Percentiles rank a stretch among this genome's conserved stretches.
These are phyloP conservation scores for Rana temporaria DNA, from an alignment of 2,113 vertebrate species.

Conservation along the genomic window DNA sequence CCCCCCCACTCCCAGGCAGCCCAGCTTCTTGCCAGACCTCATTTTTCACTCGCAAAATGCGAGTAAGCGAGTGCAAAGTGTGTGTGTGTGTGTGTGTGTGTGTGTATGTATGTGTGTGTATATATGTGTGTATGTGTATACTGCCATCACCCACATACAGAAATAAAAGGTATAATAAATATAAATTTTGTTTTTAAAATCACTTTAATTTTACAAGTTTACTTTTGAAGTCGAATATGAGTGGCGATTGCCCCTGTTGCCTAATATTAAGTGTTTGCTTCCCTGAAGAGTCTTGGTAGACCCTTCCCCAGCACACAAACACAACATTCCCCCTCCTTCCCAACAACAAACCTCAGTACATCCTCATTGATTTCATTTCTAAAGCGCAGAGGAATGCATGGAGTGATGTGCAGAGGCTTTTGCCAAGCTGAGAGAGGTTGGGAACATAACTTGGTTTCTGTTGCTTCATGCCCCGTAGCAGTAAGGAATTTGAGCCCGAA, in stretches of 20 bases:
- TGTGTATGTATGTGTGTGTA: too few species aligned
- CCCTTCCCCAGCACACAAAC: conserved; percentile 16
- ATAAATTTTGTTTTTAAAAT: too few species aligned
- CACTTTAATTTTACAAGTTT: too few species aligned
- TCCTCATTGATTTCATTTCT: conserved; percentile 60
- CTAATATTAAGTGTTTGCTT: not conserved
- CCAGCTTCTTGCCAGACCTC: too few species aligned
- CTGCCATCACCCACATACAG: too few species aligned
- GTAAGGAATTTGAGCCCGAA: conserved; percentile 48
- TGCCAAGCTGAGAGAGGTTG: conserved; percentile 56
- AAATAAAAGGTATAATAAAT: too few species aligned
- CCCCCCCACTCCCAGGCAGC: too few species aligned
- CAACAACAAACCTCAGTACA: conserved; percentile 49
- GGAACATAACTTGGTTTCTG: conserved; percentile 47
- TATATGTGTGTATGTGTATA: too few species aligned
- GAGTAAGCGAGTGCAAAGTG: too few species aligned
- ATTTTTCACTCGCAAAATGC: too few species aligned
- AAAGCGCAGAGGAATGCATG: conserved; percentile 58
- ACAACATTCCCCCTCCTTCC: conserved; percentile 15
- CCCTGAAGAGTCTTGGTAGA: conserved; percentile 10
- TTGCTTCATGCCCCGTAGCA: conserved; percentile 57
- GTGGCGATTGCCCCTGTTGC: not conserved
- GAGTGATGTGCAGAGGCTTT: conserved; percentile 47
- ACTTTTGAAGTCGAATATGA: not conserved
- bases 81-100: too few species aligned